Evolutionary conservation across 1,140 invertebrate species (phyloP), one percentile per base, ranked within the genome.

Genomic region (Dendroctonus ponderosae): DNA sequence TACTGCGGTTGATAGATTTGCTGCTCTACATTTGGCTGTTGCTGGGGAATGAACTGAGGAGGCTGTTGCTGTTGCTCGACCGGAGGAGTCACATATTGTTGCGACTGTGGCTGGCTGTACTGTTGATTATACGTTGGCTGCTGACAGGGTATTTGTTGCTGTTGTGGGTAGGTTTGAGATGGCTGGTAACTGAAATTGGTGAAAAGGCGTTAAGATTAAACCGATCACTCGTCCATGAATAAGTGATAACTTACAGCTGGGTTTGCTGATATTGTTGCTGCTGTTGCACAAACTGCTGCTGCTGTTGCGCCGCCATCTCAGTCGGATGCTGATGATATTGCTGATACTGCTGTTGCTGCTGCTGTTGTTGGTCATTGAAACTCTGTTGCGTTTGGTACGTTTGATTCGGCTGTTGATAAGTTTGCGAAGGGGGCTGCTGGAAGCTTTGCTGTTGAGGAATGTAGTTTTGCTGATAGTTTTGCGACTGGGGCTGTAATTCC

Each of bases 41-140:
- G 63, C 48, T 83, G 82, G 51, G 79, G 81, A 8, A 80, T 75
- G 41, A 77, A 78, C 44, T 75, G 74, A 58, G 79, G 72, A 50
- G 62, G 72, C 44, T 46, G 40, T 53, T 75, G 71, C 49, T 75
- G 76, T 14, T 79, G 73, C 48, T 82, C 80, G 0, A 77, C 72
- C n/a, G 80, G 76, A 9, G 62, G 68, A 11, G 68, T 49, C 2
- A 61, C 53, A 38, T 70, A 66, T 38, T 70, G 69, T 48, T 72
- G 68, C 44, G 64, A 61, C 41, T 66, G 60, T 56, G 39, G 59
- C 44, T 60, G 65, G 40, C 50, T 65, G 43, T 57, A 65, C 37
- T 66, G 64, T 49, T 71, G 67, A 53, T 50, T 41, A 52, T 46
- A 46, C 43, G 58, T 7, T n/a, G 62, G 64, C 38, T 70, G 71